Evolutionary conservation across 2,888 invertebrate genomes (phyloP).

Genomic region (Lutraria lutraria): DNA sequence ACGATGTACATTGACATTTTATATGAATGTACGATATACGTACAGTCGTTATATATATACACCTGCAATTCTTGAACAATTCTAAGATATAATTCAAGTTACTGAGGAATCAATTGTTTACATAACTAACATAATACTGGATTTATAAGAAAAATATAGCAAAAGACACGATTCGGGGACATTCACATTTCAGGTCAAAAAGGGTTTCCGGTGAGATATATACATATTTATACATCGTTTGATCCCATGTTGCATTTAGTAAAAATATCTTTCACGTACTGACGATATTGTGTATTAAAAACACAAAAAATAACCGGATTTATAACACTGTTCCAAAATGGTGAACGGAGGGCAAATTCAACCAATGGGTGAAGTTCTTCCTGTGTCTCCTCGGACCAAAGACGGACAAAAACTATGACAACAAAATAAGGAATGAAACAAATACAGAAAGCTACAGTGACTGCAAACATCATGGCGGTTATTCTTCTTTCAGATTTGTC

Average conservation of each 20-base stretch:
- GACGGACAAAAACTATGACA: constrained; percentile 30
- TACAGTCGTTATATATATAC: too few species aligned
- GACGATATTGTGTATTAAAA: constrained; percentile 57
- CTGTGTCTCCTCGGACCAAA: constrained; percentile 26
- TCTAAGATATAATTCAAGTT: too few species aligned
- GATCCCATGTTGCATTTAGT: background rate
- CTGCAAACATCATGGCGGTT: constrained; percentile 60
- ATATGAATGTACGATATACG: too few species aligned
- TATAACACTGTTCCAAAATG: constrained; percentile 62
- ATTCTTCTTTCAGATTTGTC: constrained; percentile 49
- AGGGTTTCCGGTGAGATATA: background rate
- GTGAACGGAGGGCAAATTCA: constrained; percentile 52
- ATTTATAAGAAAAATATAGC: too few species aligned
- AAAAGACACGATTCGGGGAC: too few species aligned
- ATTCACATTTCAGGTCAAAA: too few species aligned
- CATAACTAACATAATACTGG: too few species aligned
- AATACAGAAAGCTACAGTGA: constrained; percentile 46
- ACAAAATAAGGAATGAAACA: constrained; percentile 61
- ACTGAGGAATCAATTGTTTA: too few species aligned
- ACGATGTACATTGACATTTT: too few species aligned
- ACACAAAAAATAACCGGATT: constrained; percentile 65
- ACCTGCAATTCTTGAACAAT: too few species aligned
- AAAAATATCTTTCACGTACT: constrained; percentile 43
- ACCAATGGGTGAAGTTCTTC: constrained; percentile 33
- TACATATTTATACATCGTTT: background rate